Conservation (phyloP, 2,888 invertebrate genomes). For the Ellobium chinense region DNA sequence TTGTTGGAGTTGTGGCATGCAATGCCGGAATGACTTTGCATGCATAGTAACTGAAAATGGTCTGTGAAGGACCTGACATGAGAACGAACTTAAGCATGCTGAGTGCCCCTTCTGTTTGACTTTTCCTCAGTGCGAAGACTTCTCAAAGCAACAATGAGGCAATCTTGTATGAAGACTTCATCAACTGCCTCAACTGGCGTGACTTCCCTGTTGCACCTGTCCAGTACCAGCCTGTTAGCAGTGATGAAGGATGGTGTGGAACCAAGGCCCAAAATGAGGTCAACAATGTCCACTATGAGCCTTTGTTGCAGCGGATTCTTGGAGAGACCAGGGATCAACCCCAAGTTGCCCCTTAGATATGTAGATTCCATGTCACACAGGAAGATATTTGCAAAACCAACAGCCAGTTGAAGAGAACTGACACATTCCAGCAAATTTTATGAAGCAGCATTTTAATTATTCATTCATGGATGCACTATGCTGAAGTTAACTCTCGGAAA, state of each 20-base stretch:
- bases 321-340: conserved; percentile 48
- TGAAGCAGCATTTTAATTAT: too few species aligned
- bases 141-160: conserved; percentile 52
- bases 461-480: too few species aligned
- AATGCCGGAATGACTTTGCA: too few species aligned
- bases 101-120: too few species aligned
- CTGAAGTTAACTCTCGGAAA: too few species aligned
- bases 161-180: conserved; percentile 67
- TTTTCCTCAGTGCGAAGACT: conserved; percentile 33
- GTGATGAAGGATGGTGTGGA: conserved; percentile 66
- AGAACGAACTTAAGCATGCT: too few species aligned
- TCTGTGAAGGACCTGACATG: too few species aligned
- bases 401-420: too few species aligned
- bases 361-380: neutral
- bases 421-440: too few species aligned
- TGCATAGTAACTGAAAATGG: too few species aligned
- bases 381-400: neutral
- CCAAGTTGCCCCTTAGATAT: neutral
- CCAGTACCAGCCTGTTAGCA: conserved; percentile 62
- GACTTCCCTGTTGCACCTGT: conserved; percentile 72
- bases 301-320: conserved; percentile 63
- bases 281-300: conserved; percentile 58
- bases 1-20: too few species aligned
- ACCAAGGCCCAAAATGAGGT: conserved; percentile 59
- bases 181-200: conserved; percentile 75